Evolutionary conservation across 1,140 invertebrate genomes (phyloP).

Genomic region (Achroia grisella): DNA sequence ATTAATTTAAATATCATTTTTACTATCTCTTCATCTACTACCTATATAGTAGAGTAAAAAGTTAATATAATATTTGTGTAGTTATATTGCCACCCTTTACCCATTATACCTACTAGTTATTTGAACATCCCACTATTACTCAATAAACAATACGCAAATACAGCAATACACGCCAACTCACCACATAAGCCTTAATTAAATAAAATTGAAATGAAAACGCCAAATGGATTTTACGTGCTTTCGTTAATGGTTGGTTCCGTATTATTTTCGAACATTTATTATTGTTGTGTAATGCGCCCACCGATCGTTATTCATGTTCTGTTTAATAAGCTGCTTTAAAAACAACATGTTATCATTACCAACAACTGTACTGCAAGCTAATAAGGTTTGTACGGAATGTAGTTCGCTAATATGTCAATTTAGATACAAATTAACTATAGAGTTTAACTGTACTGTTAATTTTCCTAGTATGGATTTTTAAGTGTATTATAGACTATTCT

Average conservation of each 20-base stretch:
- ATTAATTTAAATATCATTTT: no score
- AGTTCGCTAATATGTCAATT: constrained; percentile 13
- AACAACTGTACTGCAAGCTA: constrained; percentile 19
- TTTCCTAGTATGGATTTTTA: no score
- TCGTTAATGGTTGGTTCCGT: constrained; percentile 63
- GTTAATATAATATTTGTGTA: no score
- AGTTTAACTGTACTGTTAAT: no score
- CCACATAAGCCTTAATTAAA: constrained; percentile 69
- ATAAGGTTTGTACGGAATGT: constrained; percentile 31
- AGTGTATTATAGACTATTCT: no score
- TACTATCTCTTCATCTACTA: no score
- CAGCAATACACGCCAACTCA: constrained; percentile 15
- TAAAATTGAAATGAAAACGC: constrained; percentile 71
- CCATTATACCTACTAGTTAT: not conserved
- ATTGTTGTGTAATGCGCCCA: constrained; percentile 58
- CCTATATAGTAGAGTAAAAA: no score
- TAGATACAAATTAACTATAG: no score
- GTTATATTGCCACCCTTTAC: no score
- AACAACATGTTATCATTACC: constrained; percentile 61
- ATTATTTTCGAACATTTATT: constrained; percentile 71
- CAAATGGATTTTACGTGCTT: constrained; percentile 71
- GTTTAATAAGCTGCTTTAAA: constrained; percentile 44
- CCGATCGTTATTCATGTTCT: constrained; percentile 57
- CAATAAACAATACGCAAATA: constrained; percentile 7
- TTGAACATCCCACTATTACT: constrained; percentile 6